phyloP scores from a whole-genome alignment of 2,113 vertebrate genomes.

The Tringa solitaria region DNA sequence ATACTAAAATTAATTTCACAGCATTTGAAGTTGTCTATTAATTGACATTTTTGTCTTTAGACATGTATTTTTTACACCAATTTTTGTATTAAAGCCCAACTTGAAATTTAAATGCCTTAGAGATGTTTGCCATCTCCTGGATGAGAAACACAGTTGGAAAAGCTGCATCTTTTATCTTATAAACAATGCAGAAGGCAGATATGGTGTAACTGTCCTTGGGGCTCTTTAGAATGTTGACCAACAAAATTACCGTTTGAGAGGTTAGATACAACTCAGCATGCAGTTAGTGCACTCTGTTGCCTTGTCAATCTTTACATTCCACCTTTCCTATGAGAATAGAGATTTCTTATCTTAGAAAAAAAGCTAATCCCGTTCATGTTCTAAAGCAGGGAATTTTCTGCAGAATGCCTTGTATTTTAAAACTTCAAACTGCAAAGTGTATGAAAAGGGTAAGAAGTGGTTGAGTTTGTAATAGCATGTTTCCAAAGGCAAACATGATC shows the following conservation, averaged over 20 bases:
- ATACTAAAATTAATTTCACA: slow-evolving; percentile 7
- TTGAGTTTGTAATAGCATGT: neutral
- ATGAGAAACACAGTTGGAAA: neutral
- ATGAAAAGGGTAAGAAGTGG: neutral
- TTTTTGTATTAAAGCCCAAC: neutral
- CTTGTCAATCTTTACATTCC: neutral
- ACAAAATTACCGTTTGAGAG: neutral
- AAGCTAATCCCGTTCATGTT: neutral
- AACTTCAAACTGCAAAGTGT: neutral
- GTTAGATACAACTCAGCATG: neutral
- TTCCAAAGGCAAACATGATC: neutral
- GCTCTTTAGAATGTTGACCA: neutral
- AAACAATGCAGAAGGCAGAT: neutral
- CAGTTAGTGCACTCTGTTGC: neutral
- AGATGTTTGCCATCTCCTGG: neutral
- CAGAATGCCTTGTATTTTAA: neutral
- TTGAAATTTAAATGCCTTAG: neutral
- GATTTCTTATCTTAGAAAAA: neutral
- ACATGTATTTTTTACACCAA: neutral
- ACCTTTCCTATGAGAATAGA: neutral
- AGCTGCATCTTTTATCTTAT: neutral
- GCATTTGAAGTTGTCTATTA: slow-evolving; percentile 24
- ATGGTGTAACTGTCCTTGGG: neutral
- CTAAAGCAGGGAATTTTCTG: neutral
- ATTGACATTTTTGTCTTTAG: neutral